Base-by-base conservation (phyloP, 2,888 invertebrate species). In the Thymelicus lineola region DNA sequence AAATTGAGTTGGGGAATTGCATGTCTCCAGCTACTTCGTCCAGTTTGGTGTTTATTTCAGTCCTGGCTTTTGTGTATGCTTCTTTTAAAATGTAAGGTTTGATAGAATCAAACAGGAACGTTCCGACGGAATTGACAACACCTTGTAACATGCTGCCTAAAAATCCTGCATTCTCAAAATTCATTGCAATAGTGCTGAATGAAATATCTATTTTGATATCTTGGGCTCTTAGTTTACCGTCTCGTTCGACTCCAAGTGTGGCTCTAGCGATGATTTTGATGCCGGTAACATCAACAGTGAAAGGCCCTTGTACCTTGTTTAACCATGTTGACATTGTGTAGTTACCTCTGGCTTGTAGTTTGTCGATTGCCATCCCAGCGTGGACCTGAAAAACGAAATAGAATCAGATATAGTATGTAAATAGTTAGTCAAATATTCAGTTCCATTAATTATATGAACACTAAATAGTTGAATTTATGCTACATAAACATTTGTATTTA, bases 161-260 rank as follows among this genome's bases (percentile, higher is more conserved):
- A 75, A 97, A 95, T 6, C 97, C 97, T 0, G 98, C 94, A 82
- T 97, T 97, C 86, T 97, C 95, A 80, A 98, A 98, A 80, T 98
- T 96, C 90, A 98, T 96, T 9, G 95, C 93, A 78, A 98, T 97
- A 60, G 95, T 95, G 60, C 94, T 94, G 77, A 97, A 97, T 0
- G 95, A 95, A 45, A 98, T 95, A 79, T 98, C 97, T 94, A 98
- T 96, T 65, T 95, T 95, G 76, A 98, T 97, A 72, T 96, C 95
- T 79, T 97, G 96, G 0, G 97, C 96, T 78, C 96, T 95, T 4
- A 98, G 87, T 80, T 95, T 96, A 0, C 98, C 98, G 78, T 96
- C 96, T 68, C 95, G 92, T 76, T 96, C 96, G 0, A 97, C 96
- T 61, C 95, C 95, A 17, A 98, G 92, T 48, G 94, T 95, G 0